A percentile compares a stretch with the other conserved stretches of the same genome.
phyloP scores from a whole-genome alignment of 2,888 invertebrate species.

The Amblyteles armatorius region DNA sequence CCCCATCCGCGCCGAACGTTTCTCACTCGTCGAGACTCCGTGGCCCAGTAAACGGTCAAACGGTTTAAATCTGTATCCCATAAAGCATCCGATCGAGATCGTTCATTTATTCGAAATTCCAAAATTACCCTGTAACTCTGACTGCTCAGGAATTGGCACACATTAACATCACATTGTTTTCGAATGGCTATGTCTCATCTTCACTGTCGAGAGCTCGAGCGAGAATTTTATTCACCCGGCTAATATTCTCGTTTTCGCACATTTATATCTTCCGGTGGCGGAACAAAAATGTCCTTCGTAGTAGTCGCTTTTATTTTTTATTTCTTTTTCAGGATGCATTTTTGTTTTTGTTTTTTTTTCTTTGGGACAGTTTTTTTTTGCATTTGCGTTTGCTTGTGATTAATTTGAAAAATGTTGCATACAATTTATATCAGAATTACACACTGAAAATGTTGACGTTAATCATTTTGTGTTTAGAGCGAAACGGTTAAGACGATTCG shows the following conservation, averaged over 20 bases:
- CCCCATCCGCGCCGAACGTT: background rate
- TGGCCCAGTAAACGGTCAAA: constrained; percentile 51
- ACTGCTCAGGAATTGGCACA: background rate
- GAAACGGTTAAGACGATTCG: background rate
- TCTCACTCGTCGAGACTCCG: constrained; percentile 44
- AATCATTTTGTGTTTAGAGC: background rate
- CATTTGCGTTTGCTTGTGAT: background rate
- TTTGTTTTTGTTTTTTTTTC: background rate
- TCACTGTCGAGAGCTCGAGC: too few species aligned
- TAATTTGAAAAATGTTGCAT: background rate
- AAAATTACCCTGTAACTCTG: background rate
- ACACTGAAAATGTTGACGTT: background rate
- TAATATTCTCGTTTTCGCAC: too few species aligned
- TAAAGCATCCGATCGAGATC: constrained; percentile 1
- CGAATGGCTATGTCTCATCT: too few species aligned
- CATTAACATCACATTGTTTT: background rate
- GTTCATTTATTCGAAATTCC: background rate
- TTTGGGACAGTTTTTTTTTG: background rate
- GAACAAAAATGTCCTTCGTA: too few species aligned
- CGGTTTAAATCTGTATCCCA: constrained; percentile 28
- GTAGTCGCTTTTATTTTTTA: too few species aligned
- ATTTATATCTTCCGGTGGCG: too few species aligned
- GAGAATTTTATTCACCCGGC: too few species aligned
- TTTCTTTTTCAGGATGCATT: too few species aligned
- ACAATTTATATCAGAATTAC: background rate